Base-by-base conservation (phyloP, 2,797 vertebrate genomes). In the Rhincodon typus region DNA sequence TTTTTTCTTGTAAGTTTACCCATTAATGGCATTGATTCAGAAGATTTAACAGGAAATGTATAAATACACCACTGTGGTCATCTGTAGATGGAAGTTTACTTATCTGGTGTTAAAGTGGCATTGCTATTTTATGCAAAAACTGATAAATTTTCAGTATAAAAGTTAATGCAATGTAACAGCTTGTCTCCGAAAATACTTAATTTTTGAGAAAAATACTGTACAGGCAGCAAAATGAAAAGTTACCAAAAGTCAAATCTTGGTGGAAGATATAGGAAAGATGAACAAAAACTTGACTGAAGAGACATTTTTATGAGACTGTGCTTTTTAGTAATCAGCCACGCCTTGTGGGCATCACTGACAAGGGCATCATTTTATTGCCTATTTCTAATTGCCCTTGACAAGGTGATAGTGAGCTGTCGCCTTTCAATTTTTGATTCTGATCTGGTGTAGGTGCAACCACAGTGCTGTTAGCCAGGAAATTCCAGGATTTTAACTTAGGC, bases 1-100 rank as follows among this genome's bases (percentile, higher is more conserved):
- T n/a, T 93, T 93, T 93, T 93, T 67, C 90, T 93, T 93, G 62
- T 93, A 93, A 93, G 90, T 93, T 93, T 93, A 93, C 90, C 90
- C 90, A 69, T 67, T 93, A 93, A 93, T 93, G 90, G 90, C 62
- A 93, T 93, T 93, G 90, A 93, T 93, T 93, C 90, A 67, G 62
- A 93, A 93, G 38, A n/a, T 67, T 67, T 93, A 93, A 67, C 90
- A 93, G 90, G 90, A 93, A 67, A 42, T 93, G 38, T 93, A 93
- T 93, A 69, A 93, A 93, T 93, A 93, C 23, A 38, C 42, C 8
- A 67, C 25, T 93, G 90, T 93, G 90, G 90, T 93, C n/a, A 69
- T 42, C 90, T 93, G 19, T 93, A 38, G 62, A 69, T 67, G 90
- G 90, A 67, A 23, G n/a, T 42, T 93, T 93, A 27, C 67, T 93